These are phyloP conservation scores for Altica lythri DNA, from an alignment of 2,888 invertebrate species.

Conservation along the genomic window DNA sequence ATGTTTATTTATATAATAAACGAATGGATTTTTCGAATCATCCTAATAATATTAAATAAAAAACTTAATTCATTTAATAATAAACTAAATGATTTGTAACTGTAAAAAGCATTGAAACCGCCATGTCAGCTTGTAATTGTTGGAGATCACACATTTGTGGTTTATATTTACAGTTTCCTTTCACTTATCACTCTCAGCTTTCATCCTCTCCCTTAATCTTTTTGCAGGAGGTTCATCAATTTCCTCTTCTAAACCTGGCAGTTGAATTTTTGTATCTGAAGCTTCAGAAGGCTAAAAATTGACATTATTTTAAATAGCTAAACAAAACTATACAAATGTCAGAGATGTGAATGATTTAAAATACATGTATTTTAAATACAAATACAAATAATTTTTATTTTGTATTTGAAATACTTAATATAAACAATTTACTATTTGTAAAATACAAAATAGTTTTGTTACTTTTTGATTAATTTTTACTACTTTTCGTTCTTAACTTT, in stretches of 20 bases:
- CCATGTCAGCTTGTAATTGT: constrained; percentile 22
- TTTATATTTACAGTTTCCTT: constrained; percentile 34
- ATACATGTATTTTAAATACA: too few species aligned
- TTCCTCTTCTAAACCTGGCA: constrained; percentile 69
- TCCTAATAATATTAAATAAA: constrained; percentile 15
- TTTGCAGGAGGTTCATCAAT: constrained; percentile 57
- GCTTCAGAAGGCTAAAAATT: constrained; percentile 73
- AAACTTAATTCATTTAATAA: constrained; percentile 35
- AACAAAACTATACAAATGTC: too few species aligned
- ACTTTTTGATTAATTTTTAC: too few species aligned
- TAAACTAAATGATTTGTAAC: constrained; percentile 33
- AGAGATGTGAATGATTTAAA: too few species aligned
- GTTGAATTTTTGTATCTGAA: constrained; percentile 77
- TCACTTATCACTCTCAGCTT: constrained; percentile 52
- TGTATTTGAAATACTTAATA: too few species aligned
- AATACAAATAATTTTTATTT: too few species aligned
- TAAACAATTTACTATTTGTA: too few species aligned
- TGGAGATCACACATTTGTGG: constrained; percentile 38
- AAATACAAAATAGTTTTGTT: too few species aligned
- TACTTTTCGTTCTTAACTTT: too few species aligned
- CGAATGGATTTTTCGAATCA: constrained; percentile 16
- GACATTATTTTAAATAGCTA: not conserved
- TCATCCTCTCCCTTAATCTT: constrained; percentile 52
- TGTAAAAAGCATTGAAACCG: constrained; percentile 33
- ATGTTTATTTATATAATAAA: not conserved